Base-by-base conservation (phyloP, 2,888 invertebrate species). In the Agriopis leucophaearia region DNA sequence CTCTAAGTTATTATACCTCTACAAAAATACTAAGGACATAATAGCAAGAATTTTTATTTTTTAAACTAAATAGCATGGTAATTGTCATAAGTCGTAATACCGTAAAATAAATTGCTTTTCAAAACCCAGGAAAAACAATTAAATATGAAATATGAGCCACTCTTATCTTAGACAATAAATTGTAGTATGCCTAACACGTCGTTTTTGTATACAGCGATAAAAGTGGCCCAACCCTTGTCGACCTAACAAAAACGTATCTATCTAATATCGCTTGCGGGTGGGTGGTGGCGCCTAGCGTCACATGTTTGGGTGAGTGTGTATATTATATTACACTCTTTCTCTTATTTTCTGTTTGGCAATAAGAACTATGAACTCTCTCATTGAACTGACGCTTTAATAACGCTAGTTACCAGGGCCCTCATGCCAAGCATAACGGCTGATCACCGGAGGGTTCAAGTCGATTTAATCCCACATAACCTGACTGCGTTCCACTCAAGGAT, bases 211-310 rank as follows among this genome's bases (percentile, higher is more conserved):
- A 66, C 18, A 59, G 45, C 54, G 61, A 70, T 70, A 73, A 68
- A 71, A 68, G 69, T 70, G 57, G 58, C 63, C 71, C 48, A 61
- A 73, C 73, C 71, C 74, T 67, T 65, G 64, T 70, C 64, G 42
- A 50, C 64, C 57, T 51, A 35, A 69, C 72, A 74, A 74, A 73
- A 74, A 73, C 71, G 71, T 73, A 71, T 74, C 71, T 73, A 71
- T 74, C 71, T 63, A 70, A 73, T 73, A 73, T 71, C 72, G 70
- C 71, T 66, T 69, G 71, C 54, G 59, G 52, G 56, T 64, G 59
- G 71, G 56, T 64, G 59, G 71, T 56, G 63, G 65, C 70, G 63
- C 60, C 69, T 61, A 63, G 66, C 70, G 66, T 65, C 69, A 67
- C 67, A 58, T 62, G 66, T 62, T 64, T 47, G 62, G 61, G 48